Base-by-base conservation (phyloP, 2,888 invertebrate species). In the Lasioglossum pauxillum region DNA sequence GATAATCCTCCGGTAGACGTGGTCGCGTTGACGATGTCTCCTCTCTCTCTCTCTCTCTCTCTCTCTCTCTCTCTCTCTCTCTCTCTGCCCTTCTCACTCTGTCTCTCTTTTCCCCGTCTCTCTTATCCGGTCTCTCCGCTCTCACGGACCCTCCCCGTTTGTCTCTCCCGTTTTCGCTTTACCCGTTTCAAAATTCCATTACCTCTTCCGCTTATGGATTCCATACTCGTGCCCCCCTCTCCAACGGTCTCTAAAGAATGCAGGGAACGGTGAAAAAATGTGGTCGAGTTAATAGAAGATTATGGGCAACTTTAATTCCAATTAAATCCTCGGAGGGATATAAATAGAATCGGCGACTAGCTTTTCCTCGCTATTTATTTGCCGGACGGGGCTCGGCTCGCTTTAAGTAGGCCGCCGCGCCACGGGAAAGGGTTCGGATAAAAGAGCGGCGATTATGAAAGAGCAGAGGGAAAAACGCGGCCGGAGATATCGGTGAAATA, bases 1-100 rank as follows among this genome's bases (percentile, higher is more conserved):
- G 89, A 90, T 90, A 90, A 90, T 90, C 90, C 89, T 78, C 71
- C 87, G 83, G 89, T 85, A 83, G 89, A 90, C 90, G 87, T 86
- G 89, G 84, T 86, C 83, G 84, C 78, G 85, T 83, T 85, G 88
- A 83, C 82, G 83, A 81, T 83, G 82, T 84, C 83, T 86, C 72
- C 80, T 69, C 53, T 35, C 64, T 27, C n/a, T 8, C 75, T 19
- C 78, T 69, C 60, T 64, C 78, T 79, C 31, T 10, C 49, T 49
- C 72, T 41, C n/a, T 60, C 79, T 19, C n/a, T n/a, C n/a, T n/a
- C n/a, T n/a, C n/a, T n/a, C n/a, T n/a, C n/a, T n/a, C n/a, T n/a
- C 60, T 64, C 78, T 79, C 31, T 10, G 41, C 67, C 57, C 31
- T 57, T 19, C 35, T 8, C 75, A 7, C 41, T 41, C 60, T 12